Conservation (phyloP, 2,797 vertebrate genomes). For the Dicrostonyx torquatus region DNA sequence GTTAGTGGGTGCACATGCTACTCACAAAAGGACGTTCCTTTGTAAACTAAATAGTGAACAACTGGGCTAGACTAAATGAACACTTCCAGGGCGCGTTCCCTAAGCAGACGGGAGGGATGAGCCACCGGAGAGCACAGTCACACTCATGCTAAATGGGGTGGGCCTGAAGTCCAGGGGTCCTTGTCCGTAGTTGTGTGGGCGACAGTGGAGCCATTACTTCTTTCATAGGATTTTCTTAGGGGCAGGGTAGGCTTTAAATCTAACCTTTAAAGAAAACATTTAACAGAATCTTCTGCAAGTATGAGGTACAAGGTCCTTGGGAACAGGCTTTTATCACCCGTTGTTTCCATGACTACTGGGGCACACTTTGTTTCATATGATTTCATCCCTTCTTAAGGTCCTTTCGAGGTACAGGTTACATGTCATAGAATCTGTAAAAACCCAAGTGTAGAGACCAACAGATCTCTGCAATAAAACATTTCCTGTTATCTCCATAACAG, state of each 20-base stretch:
- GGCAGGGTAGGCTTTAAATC: not conserved
- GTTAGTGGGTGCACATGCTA: not conserved
- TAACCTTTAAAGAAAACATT: slow-evolving; percentile 46
- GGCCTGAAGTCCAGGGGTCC: not conserved
- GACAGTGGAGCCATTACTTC: not conserved
- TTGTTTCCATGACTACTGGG: slow-evolving; percentile 1
- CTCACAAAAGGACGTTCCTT: not conserved
- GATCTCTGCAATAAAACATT: not conserved
- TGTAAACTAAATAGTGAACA: not conserved
- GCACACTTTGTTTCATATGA: slow-evolving; percentile 42
- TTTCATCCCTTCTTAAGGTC: not conserved
- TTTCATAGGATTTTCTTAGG: not conserved
- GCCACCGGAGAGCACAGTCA: not conserved
- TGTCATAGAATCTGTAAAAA: not conserved
- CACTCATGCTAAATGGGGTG: not conserved
- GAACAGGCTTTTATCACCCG: not conserved
- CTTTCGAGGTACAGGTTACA: not conserved
- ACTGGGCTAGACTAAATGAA: slow-evolving; percentile 26
- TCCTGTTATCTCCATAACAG: not conserved
- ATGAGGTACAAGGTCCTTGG: not conserved
- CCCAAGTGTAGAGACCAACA: not conserved
- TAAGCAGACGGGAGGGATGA: not conserved
- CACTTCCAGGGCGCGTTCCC: not conserved
- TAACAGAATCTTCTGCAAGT: not conserved
- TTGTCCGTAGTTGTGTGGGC: not conserved